These are phyloP conservation scores for Rhorus exstirpatorius DNA, from an alignment of 2,888 invertebrate genomes.

Conservation along the genomic window DNA sequence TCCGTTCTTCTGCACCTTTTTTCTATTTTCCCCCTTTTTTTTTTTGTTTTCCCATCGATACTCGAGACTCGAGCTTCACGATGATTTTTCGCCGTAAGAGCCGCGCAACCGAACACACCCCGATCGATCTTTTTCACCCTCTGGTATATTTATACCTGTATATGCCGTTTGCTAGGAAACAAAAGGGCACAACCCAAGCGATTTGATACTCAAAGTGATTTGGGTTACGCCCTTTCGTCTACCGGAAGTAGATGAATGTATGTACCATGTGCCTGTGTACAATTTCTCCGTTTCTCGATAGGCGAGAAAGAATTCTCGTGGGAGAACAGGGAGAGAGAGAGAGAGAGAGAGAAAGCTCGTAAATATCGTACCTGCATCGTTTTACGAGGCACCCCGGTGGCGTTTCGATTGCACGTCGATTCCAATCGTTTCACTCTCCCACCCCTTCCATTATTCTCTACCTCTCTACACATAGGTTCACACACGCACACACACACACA, in stretches of 20 bases:
- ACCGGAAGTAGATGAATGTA: neutral
- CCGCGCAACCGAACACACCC: constrained; percentile 19
- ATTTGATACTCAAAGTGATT: neutral
- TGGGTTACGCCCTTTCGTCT: neutral
- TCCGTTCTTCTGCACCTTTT: neutral
- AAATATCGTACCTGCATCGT: constrained; percentile 69
- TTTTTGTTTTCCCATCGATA: constrained; percentile 31
- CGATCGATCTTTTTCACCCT: constrained; percentile 48
- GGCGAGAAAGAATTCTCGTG: constrained; percentile 39
- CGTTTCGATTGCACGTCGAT: constrained; percentile 60
- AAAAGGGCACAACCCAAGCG: neutral
- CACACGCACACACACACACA: constrained; percentile 11
- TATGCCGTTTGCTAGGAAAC: neutral
- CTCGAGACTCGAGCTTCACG: constrained; percentile 25
- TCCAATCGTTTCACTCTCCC: constrained; percentile 58
- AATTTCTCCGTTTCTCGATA: constrained; percentile 20
- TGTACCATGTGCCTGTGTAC: neutral
- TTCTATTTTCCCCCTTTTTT: constrained; percentile 14
- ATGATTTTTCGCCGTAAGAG: constrained; percentile 54
- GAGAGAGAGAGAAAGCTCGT: constrained; percentile 46
- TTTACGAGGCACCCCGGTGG: constrained; percentile 62
- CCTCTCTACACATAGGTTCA: neutral
- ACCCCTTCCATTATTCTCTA: constrained; percentile 17
- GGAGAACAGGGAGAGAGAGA: constrained; percentile 47
- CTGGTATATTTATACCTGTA: neutral